Conservation (phyloP, 2,113 vertebrate genomes). For the Riparia riparia region DNA sequence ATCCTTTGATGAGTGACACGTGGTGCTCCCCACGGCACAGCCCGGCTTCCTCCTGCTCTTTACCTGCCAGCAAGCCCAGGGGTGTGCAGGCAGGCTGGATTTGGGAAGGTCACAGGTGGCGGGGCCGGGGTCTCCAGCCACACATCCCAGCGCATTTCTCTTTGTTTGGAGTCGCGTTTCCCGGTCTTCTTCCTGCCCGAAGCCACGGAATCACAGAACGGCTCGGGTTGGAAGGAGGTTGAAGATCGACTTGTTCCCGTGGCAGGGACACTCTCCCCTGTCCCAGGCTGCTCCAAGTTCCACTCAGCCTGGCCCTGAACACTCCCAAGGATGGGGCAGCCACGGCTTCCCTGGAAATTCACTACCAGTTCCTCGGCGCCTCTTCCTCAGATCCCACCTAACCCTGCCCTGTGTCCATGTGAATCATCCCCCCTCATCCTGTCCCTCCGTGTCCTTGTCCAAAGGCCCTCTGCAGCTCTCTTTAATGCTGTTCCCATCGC, state of each 20-base stretch:
- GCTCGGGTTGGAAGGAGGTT: neutral
- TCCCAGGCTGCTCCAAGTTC: neutral
- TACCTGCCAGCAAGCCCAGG: constrained; percentile 36
- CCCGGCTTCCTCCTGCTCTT: neutral
- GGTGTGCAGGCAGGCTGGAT: neutral
- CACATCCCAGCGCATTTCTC: fast-evolving
- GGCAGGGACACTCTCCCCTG: neutral
- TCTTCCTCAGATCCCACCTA: neutral
- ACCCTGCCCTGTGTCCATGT: neutral
- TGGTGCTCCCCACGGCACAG: neutral
- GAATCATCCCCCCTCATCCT: neutral
- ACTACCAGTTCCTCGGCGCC: neutral
- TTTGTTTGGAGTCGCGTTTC: fast-evolving
- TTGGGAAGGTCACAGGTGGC: neutral
- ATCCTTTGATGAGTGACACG: constrained; percentile 52
- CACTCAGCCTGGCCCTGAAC: neutral
- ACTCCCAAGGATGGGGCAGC: neutral
- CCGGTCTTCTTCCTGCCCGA: neutral
- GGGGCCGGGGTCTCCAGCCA: neutral
- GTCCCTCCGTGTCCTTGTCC: neutral
- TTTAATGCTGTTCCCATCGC: neutral
- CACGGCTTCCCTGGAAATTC: neutral
- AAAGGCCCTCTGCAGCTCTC: neutral
- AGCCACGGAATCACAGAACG: neutral
- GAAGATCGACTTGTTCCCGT: neutral